Evolutionary conservation across 1,140 invertebrate genomes (phyloP), one percentile per base, ranked within the genome.

Genomic region (Semibalanus balanoides): DNA sequence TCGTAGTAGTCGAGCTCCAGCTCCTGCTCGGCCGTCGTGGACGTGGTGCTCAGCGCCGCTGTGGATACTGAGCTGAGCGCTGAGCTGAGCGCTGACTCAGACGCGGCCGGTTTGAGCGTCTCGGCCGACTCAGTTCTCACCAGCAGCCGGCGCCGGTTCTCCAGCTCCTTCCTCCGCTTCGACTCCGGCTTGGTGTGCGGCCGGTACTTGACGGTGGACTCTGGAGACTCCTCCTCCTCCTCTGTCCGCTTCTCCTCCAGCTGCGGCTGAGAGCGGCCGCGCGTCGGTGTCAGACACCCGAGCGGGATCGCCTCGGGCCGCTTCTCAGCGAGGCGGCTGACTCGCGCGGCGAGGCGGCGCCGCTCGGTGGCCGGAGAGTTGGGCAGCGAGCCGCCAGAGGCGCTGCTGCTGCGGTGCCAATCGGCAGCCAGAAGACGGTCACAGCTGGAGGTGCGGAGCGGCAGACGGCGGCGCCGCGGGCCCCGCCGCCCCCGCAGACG

Each of bases 1-100:
- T 94, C 93, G 80, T 94, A 94, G 81, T 94, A 94, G 81, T 94
- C 93, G 69, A 94, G 85, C 83, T 94, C 92, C 76, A 93, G 85
- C 80, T 94, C 93, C 7, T 86, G 86, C 70, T 91, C 90, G 71
- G 87, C 51, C 14, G 22, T 25, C 11, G 1, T 64, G 11, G 22
- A 25, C 14, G 51, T 19, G 22, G 51, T 19, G 51, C 11, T 64
- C 22, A 25, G 22, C 22, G 14, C 51, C 11, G 51, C 7, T 5
- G 5, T 40, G 35, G 17, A 17, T 17, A 17, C 35, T 40, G 35
- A 40, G 35, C 35, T 40, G 35, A 40, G 5, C 17, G 35, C 35
- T 40, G 35, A 40, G 35, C 35, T 64, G 1, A 64, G 51, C 22
- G 14, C 51, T 25, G 51, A 64, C 51, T 14, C 51, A 7, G 51